Conservation (phyloP, 2,888 invertebrate species). For the Plebejus melissa region DNA sequence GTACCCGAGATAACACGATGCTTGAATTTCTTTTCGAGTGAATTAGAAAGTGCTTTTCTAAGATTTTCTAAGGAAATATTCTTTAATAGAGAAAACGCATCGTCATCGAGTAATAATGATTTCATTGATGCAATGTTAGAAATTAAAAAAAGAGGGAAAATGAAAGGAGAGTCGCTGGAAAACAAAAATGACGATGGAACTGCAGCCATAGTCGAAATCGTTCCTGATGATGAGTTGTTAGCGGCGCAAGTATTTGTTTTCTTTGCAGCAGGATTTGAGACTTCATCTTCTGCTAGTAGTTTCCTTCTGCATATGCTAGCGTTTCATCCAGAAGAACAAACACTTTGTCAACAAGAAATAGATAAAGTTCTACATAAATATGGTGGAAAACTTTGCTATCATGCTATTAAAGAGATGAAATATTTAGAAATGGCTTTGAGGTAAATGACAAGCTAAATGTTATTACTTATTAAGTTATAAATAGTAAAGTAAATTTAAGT, state of each 20-base stretch:
- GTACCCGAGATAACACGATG: conserved; percentile 2
- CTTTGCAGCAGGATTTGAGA: conserved; percentile 48
- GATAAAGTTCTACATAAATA: conserved; percentile 55
- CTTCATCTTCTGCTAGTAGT: conserved; percentile 69
- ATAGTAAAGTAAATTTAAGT: no score
- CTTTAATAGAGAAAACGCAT: conserved; percentile 44
- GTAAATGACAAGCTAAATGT: neutral
- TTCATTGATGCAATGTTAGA: conserved; percentile 62
- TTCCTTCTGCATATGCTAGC: conserved; percentile 66
- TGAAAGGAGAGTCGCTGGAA: conserved; percentile 57
- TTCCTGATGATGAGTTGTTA: conserved; percentile 53
- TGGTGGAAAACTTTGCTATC: conserved; percentile 54
- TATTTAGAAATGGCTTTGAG: conserved; percentile 62
- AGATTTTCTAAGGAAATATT: conserved; percentile 15
- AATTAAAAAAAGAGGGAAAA: conserved; percentile 53
- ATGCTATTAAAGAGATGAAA: conserved; percentile 60
- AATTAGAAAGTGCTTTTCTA: conserved; percentile 4
- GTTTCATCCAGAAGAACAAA: conserved; percentile 62
- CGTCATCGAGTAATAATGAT: conserved; percentile 56
- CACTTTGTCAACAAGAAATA: conserved; percentile 61
- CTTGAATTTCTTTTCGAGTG: conserved; percentile 1
- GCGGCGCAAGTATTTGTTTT: conserved; percentile 62
- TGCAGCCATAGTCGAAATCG: conserved; percentile 49
- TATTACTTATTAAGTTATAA: no score
- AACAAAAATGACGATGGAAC: conserved; percentile 51